phyloP scores from a whole-genome alignment of 2,797 vertebrate genomes.

The Tokudaia muenninki region DNA sequence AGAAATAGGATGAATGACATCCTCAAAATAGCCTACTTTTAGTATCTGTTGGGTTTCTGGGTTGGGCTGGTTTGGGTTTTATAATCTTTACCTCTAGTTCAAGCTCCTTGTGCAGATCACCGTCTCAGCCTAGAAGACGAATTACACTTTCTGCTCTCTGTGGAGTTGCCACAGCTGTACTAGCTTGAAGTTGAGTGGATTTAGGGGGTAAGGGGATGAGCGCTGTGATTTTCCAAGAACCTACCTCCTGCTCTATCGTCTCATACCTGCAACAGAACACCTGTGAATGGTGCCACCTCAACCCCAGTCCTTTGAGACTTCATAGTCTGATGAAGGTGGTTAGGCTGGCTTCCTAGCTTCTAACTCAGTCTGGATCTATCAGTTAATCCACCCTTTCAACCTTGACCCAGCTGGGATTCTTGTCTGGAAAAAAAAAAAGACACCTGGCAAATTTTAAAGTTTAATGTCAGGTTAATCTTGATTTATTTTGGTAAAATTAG shows the following conservation, averaged over 20 bases:
- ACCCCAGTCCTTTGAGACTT: neutral
- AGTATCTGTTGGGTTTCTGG: neutral
- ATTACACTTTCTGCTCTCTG: neutral
- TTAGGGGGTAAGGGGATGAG: neutral
- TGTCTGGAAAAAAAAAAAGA: neutral
- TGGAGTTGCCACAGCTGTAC: neutral
- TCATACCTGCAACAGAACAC: neutral
- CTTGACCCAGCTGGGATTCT: conserved; percentile 45
- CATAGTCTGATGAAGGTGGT: neutral
- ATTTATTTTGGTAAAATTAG: conserved; percentile 59
- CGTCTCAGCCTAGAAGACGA: neutral
- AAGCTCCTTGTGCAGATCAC: neutral
- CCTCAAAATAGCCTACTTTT: neutral
- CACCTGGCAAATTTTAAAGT: conserved; percentile 55
- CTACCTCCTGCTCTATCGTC: neutral
- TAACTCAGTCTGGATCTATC: neutral
- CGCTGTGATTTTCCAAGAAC: neutral
- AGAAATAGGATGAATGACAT: neutral
- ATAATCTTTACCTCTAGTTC: neutral
- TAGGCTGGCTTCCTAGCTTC: neutral
- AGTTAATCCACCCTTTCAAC: neutral
- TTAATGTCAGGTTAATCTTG: conserved; percentile 63
- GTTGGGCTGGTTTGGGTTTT: neutral
- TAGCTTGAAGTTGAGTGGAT: neutral
- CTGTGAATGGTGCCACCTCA: neutral